These are phyloP conservation scores for Nemotelus pantherinus DNA, from an alignment of 2,888 invertebrate species.

Conservation along the genomic window DNA sequence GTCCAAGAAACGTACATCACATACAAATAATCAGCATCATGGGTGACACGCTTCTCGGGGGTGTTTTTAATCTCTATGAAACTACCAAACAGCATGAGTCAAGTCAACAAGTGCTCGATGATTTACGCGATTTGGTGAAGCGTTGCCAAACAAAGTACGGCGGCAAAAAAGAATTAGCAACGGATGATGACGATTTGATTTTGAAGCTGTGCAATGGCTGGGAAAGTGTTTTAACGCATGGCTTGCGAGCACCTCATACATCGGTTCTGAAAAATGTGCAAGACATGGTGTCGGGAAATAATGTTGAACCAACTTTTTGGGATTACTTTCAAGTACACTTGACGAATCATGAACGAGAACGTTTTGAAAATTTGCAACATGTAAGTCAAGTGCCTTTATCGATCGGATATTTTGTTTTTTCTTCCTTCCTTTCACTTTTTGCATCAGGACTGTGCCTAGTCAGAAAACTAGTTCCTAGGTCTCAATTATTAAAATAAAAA, in stretches of 20 bases:
- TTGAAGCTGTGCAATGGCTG: conserved; percentile 75
- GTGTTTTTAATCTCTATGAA: conserved; percentile 35
- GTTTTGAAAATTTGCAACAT: conserved; percentile 77
- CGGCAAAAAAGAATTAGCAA: conserved; percentile 88
- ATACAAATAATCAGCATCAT: not conserved
- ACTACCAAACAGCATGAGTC: conserved; percentile 12
- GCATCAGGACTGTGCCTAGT: not conserved
- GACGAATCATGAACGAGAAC: conserved; percentile 87
- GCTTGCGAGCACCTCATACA: conserved; percentile 72
- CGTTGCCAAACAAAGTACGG: conserved; percentile 84
- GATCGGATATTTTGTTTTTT: no score
- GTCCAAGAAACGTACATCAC: no score
- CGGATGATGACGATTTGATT: conserved; percentile 78
- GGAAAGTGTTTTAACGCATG: conserved; percentile 82
- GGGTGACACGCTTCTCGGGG: conserved; percentile 33
- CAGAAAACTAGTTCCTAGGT: no score
- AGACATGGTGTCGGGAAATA: conserved; percentile 72
- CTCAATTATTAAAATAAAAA: no score
- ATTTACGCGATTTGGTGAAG: conserved; percentile 58
- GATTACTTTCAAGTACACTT: conserved; percentile 81
- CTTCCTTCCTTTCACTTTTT: no score
- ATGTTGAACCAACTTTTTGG: conserved; percentile 72
- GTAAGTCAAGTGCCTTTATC: conserved; percentile 55
- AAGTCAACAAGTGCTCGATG: conserved; percentile 58
- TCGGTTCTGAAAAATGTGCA: conserved; percentile 74